Percentiles rank a stretch among this genome's conserved stretches.
These are phyloP conservation scores for Neodiprion lecontei DNA, from an alignment of 1,140 invertebrate genomes.

Conservation along the genomic window DNA sequence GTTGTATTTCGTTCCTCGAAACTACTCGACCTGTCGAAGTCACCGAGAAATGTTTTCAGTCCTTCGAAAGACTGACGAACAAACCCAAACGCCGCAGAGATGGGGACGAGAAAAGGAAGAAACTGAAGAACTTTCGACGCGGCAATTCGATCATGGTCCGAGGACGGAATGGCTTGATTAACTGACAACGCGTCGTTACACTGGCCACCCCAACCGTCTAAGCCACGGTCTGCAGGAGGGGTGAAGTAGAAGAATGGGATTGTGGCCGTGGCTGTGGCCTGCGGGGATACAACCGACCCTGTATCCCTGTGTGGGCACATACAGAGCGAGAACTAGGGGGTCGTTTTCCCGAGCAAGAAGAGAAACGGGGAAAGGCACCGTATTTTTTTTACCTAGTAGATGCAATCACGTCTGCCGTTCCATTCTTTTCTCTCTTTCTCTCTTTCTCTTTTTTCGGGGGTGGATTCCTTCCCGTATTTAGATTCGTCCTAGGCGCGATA, in stretches of 20 bases:
- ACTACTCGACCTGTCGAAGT: background rate
- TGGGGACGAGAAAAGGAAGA: background rate
- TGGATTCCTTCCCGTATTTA: background rate
- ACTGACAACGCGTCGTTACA: constrained; percentile 59
- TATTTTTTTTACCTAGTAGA: background rate
- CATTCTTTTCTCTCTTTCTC: background rate
- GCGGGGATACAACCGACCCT: background rate
- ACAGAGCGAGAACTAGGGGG: background rate
- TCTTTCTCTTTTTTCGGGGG: background rate
- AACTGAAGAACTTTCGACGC: background rate
- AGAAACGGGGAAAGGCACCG: background rate
- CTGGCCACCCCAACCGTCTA: constrained; percentile 42
- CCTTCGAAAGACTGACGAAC: background rate
- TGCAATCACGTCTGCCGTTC: background rate
- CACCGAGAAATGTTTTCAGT: background rate
- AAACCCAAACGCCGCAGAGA: background rate
- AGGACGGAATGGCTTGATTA: constrained; percentile 61
- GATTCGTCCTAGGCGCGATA: background rate
- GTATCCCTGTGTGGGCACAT: background rate
- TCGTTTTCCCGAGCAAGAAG: background rate
- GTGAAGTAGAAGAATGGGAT: constrained; percentile 5
- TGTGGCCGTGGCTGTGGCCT: constrained; percentile 6
- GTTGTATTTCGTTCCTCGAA: background rate
- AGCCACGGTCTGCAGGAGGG: background rate
- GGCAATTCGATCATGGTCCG: background rate